Evolutionary conservation across 2,113 vertebrate genomes (phyloP).

Genomic region (Corvus cornix): DNA sequence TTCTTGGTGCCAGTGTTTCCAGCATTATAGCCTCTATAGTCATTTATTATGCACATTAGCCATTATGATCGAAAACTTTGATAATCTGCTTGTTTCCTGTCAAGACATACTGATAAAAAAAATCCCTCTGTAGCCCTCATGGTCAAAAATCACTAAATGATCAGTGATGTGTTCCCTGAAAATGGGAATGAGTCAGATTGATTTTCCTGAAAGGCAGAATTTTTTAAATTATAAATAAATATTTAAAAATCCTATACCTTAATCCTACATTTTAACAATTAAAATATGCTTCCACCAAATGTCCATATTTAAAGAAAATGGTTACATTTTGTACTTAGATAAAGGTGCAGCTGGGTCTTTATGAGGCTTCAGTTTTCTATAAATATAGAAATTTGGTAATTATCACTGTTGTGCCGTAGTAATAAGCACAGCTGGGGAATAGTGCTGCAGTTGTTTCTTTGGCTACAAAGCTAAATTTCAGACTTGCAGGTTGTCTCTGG

Average conservation of each 20-base stretch:
- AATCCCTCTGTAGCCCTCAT: background rate
- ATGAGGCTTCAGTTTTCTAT: slow-evolving; percentile 22
- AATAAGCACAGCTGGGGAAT: slow-evolving; percentile 30
- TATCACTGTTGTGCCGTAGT: background rate
- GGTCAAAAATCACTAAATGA: background rate
- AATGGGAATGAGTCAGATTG: background rate
- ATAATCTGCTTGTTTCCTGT: background rate
- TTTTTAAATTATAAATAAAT: background rate
- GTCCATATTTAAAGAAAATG: background rate
- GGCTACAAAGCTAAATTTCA: background rate
- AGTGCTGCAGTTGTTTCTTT: background rate
- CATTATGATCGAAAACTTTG: background rate
- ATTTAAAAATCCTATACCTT: background rate
- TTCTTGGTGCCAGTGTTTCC: background rate
- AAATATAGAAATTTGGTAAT: slow-evolving; percentile 50
- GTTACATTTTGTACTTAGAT: background rate
- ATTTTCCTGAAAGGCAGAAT: background rate
- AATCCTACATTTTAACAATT: background rate
- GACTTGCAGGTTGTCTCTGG: background rate
- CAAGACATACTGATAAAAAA: background rate
- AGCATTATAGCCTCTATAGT: background rate
- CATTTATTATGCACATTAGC: background rate
- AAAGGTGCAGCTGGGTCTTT: slow-evolving; percentile 15
- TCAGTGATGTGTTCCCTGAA: background rate
- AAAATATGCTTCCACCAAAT: background rate